Conservation (phyloP, 1,140 invertebrate genomes). For the Drosophila pectinifera region DNA sequence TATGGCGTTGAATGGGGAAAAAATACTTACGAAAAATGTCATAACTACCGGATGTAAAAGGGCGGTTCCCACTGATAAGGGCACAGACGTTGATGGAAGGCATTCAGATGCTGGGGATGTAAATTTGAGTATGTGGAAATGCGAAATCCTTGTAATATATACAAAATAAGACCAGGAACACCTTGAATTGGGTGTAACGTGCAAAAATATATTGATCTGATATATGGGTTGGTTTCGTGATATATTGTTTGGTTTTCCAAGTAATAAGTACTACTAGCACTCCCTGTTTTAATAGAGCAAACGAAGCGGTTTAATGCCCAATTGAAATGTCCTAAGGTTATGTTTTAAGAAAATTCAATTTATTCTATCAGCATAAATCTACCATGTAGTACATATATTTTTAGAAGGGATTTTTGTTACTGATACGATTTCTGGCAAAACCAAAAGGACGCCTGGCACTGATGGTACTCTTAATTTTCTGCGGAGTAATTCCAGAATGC, state of each 20-base stretch:
- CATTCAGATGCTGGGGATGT: constrained; percentile 9
- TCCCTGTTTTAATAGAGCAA: background rate
- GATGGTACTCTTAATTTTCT: constrained; percentile 21
- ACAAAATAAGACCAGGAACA: background rate
- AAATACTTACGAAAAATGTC: constrained; percentile 36
- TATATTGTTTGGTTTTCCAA: background rate
- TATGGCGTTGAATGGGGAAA: constrained; percentile 32
- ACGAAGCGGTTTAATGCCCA: background rate
- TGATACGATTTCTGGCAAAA: background rate
- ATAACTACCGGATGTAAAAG: constrained; percentile 30
- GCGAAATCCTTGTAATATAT: constrained; percentile 1
- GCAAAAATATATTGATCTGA: too few relatives aligned
- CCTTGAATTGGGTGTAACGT: background rate
- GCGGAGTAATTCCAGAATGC: constrained; percentile 16
- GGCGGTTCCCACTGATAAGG: constrained; percentile 25
- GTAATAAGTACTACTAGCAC: background rate
- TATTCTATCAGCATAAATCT: background rate
- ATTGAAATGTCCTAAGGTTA: background rate
- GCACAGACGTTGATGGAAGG: constrained; percentile 28
- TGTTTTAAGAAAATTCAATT: background rate
- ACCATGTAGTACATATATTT: background rate
- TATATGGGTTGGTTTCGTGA: background rate
- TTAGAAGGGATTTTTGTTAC: background rate
- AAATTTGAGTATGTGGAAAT: constrained; percentile 11
- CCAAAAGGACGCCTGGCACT: background rate